Evolutionary conservation across 2,888 invertebrate species (phyloP), one percentile per base, ranked within the genome.

Genomic region (Spilarctia lutea): DNA sequence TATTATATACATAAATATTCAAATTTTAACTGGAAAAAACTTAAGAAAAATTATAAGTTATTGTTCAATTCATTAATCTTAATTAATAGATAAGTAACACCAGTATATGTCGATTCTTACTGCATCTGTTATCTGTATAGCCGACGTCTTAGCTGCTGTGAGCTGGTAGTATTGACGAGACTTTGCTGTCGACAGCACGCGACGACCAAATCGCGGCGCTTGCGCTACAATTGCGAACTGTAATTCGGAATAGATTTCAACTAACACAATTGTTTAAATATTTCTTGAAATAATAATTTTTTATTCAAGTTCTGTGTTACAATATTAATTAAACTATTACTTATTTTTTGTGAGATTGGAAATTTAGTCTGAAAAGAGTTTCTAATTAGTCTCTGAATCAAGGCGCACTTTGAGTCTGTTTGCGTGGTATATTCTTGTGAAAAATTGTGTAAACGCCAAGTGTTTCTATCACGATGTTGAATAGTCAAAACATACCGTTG

Each of bases 391-490:
- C 0, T 27, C 20, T 3, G 1, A 66, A 20, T 42, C 24, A 42
- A 13, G 39, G 7, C 42, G 6, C 35, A 6, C 66, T 67, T 42
- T 42, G 16, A n/a, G 4, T 52, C n/a, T 30, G 16, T 30, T 65
- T 20, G 27, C 20, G 42, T 69, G 60, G 1, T 33, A 35, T 30
- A 18, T 67, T 60, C 68, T 30, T 68, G 65, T 68, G 30, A 35
- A 3, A 35, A 33, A 24, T 72, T 73, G 48, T 30, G 69, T 77
- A 68, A 75, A 11, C 66, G 18, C 56, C 42, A 3, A 80, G 84
- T 83, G 84, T 18, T 2, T 67, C 60, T 35, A 35, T 6, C 20
- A 91, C 85, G 85, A 95, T 95, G 94, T 90, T 94, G 3, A 89
- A 90, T 10, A 1, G 52, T 27, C 71, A 45, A n/a, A 52, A 73